Evolutionary conservation across 2,797 vertebrate genomes (phyloP).

Genomic region (Gallinago solitaria): DNA sequence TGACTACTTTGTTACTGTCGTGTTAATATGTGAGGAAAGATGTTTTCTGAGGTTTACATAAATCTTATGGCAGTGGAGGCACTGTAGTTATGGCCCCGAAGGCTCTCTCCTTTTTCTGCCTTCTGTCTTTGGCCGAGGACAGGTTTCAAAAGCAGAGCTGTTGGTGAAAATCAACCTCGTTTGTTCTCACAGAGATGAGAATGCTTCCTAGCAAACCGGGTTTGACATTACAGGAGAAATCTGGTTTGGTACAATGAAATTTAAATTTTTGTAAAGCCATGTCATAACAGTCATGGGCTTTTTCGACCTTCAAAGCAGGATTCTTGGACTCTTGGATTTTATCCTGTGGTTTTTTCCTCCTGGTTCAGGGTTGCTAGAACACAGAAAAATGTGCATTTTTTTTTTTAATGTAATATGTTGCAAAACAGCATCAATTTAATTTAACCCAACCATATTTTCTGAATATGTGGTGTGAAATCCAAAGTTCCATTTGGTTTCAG

Average conservation of each 20-base stretch:
- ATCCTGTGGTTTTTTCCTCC: not conserved
- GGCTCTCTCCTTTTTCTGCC: not conserved
- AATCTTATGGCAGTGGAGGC: not conserved
- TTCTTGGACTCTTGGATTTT: not conserved
- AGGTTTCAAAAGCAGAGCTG: accelerated
- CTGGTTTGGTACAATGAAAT: not conserved
- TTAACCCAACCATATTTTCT: not conserved
- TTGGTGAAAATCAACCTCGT: not conserved
- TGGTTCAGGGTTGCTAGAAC: not conserved
- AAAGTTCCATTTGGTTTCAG: not conserved
- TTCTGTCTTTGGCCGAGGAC: not conserved
- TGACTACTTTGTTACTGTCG: conserved; percentile 12
- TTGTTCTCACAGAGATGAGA: not conserved
- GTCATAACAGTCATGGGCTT: not conserved
- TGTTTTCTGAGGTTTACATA: not conserved
- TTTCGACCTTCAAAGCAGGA: not conserved
- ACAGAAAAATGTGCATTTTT: not conserved
- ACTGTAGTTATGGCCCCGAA: not conserved
- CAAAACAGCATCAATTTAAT: not conserved
- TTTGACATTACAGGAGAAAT: not conserved
- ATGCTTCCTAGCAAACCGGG: not conserved
- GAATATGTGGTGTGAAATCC: not conserved
- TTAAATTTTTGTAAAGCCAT: not conserved
- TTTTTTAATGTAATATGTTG: not conserved
- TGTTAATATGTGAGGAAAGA: conserved; percentile 37